A percentile compares a stretch with the other conserved stretches of the same genome.
phyloP scores from a whole-genome alignment of 2,888 invertebrate species.

The Cyclophora punctaria region DNA sequence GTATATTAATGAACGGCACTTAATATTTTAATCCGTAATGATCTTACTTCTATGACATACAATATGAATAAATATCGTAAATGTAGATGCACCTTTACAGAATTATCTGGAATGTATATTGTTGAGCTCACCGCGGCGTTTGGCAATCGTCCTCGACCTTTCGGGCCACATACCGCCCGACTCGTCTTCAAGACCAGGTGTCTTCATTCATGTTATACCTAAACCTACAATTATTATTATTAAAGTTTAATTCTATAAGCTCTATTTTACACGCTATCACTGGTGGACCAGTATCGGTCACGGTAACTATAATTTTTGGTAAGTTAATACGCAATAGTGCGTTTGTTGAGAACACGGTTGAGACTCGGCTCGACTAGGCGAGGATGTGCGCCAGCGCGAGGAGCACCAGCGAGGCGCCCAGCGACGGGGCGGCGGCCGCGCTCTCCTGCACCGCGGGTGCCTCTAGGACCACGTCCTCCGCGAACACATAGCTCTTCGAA shows the following conservation, averaged over 20 bases:
- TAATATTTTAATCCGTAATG: slow-evolving; percentile 5
- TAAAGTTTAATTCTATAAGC: slow-evolving; percentile 40
- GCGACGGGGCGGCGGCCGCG: slow-evolving; percentile 38
- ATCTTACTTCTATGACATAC: slow-evolving; percentile 7
- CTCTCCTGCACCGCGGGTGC: slow-evolving; percentile 28
- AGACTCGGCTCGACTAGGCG: slow-evolving; percentile 40
- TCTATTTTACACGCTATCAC: slow-evolving; percentile 66
- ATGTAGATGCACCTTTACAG: slow-evolving; percentile 34
- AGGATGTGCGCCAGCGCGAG: slow-evolving; percentile 52
- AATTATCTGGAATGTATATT: slow-evolving; percentile 59
- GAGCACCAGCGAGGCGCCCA: slow-evolving; percentile 43
- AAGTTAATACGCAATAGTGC: slow-evolving; percentile 55
- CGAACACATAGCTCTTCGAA: slow-evolving; percentile 78
- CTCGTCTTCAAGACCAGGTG: slow-evolving; percentile 54
- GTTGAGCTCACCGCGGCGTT: slow-evolving; percentile 48
- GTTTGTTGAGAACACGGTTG: slow-evolving; percentile 36
- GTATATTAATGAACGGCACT: slow-evolving; percentile 2
- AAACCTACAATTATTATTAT: slow-evolving; percentile 18
- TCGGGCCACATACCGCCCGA: slow-evolving; percentile 34
- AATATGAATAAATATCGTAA: slow-evolving; percentile 42
- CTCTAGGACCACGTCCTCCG: slow-evolving; percentile 39
- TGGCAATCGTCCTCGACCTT: slow-evolving; percentile 65
- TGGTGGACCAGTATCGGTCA: slow-evolving; percentile 54
- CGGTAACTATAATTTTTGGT: slow-evolving; percentile 74
- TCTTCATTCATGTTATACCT: slow-evolving; percentile 13